Evolutionary conservation across 2,888 invertebrate genomes (phyloP).

Genomic region (Reticulitermes lucifugus): DNA sequence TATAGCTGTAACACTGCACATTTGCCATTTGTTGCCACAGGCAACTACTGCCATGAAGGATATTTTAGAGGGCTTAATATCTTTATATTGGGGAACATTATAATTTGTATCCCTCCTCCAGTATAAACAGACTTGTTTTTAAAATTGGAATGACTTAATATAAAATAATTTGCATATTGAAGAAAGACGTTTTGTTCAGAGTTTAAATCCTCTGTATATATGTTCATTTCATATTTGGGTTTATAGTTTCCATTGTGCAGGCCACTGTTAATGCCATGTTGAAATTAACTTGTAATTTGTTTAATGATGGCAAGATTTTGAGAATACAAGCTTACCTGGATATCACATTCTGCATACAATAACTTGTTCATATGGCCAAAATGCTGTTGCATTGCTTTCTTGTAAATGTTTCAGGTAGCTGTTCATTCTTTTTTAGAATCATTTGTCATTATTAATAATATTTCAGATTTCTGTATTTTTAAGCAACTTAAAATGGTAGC

Average conservation of each 20-base stretch:
- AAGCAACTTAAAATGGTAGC: conserved; percentile 42
- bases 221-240: conserved; percentile 2
- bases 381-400: conserved; percentile 43
- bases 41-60: conserved; percentile 26
- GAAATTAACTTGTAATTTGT: neutral
- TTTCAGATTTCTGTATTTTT: conserved; percentile 47
- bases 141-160: neutral
- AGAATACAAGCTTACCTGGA: conserved; percentile 10
- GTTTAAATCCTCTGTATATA: neutral
- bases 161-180: neutral
- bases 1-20: neutral
- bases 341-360: neutral
- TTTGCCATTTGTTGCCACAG: conserved; percentile 1
- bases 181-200: neutral
- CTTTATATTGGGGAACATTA: neutral
- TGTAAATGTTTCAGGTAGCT: conserved; percentile 45
- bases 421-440: conserved; percentile 45
- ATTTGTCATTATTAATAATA: conserved; percentile 39
- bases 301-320: neutral
- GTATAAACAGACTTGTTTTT: neutral
- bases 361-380: conserved; percentile 21
- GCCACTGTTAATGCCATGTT: neutral
- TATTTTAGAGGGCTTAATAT: neutral
- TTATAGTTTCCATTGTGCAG: conserved; percentile 14
- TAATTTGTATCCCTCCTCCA: neutral